Base-by-base conservation (phyloP, 2,888 invertebrate genomes). In the Drosophila rubida region DNA sequence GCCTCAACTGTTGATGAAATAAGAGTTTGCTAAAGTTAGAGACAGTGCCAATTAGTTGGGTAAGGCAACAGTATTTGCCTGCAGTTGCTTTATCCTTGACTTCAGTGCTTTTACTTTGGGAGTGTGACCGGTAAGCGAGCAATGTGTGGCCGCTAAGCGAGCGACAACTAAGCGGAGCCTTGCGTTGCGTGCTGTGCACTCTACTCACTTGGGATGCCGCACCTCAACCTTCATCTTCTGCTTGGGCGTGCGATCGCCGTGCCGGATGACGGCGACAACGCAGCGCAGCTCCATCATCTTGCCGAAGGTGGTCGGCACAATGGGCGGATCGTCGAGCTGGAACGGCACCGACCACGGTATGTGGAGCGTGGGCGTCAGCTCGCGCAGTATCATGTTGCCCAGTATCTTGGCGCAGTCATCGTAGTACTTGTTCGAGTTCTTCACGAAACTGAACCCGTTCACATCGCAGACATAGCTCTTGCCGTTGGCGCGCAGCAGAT, bases 171-270 rank as follows among this genome's bases (percentile, higher is more conserved):
- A 30, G 9, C 30, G 0, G 9, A 30, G 0, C 27, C 11, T 4
- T 3, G n/a, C 13, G 13, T 5, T 5, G 0, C 13, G 0, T 14
- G n/a, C 6, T 13, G 13, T 14, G 4, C 37, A 9, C 6, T 11
- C 19, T n/a, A 13, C 87, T 79, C 92, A 97, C 96, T 97, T 97
- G 2, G 96, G 96, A 94, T 99, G 98, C 53, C 98, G 94, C 11
- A 99, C 99, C 94, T 99, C 99, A 78, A 99, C 99, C 92, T 99
- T 99, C 99, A 99, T 99, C 93, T 99, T 99, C 93, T 99, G 99
- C 91, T 99, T 99, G 0, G 99, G 99, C 11, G 99, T 99, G 76
- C 99, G 93, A 92, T 99, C 99, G 0, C 99, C 99, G 90, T 99
- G 99, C 64, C 99, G 93, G 68, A 99, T 99, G 5, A 99, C 97